Evolutionary conservation across 2,113 vertebrate species (phyloP).

Genomic region (Passerina amoena): DNA sequence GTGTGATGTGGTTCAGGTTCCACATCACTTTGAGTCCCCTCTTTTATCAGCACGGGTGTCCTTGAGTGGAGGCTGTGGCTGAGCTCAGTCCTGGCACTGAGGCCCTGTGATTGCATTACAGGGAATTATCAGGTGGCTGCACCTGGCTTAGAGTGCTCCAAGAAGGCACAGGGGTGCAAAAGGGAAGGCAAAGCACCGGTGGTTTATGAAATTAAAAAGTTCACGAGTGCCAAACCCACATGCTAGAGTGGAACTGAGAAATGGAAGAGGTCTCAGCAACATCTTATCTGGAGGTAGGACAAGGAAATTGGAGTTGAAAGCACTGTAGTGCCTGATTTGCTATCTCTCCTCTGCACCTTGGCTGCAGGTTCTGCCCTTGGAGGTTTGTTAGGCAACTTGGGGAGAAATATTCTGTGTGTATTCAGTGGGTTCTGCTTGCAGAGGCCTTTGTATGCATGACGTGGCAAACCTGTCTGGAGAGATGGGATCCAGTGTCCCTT

Average conservation of each 20-base stretch:
- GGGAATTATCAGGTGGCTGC: conserved; percentile 43
- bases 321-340: conserved; percentile 7
- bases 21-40: background rate
- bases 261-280: background rate
- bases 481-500: background rate
- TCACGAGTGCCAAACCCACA: background rate
- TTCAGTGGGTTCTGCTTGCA: background rate
- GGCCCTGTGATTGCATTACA: background rate
- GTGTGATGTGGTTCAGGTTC: background rate
- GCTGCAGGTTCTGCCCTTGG: conserved; percentile 8
- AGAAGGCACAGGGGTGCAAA: background rate
- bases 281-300: conserved; percentile 2
- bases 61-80: background rate
- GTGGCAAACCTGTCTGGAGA: background rate
- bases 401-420: background rate
- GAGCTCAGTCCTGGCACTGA: background rate
- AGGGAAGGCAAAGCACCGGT: conserved; percentile 34
- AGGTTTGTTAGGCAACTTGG: background rate
- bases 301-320: conserved; percentile 50
- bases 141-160: conserved; percentile 4
- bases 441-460: background rate
- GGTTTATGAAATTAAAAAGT: conserved; percentile 67
- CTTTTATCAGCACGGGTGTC: background rate
- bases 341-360: conserved; percentile 58
- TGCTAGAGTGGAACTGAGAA: background rate